Percentiles rank a stretch among this genome's conserved stretches.
phyloP scores from a whole-genome alignment of 1,140 invertebrate species.

The Drosophila cardini region DNA sequence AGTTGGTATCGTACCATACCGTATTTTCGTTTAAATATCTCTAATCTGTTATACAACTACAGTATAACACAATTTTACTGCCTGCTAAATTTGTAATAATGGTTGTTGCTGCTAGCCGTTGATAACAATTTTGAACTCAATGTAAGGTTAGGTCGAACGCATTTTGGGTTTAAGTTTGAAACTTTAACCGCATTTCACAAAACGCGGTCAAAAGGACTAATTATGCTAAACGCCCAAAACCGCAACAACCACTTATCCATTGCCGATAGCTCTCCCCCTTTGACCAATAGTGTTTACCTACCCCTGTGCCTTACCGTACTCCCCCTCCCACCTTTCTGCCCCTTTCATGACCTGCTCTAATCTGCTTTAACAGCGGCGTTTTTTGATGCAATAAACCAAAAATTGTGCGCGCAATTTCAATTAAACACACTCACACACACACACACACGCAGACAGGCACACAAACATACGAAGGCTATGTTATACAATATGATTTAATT shows the following conservation, averaged over 20 bases:
- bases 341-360: neutral
- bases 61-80: constrained; percentile 4
- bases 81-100: neutral
- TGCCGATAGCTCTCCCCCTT: constrained; percentile 20
- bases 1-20: too few species aligned
- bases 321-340: neutral
- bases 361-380: constrained; percentile 4
- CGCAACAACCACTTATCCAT: constrained; percentile 77
- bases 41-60: neutral
- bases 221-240: constrained; percentile 77
- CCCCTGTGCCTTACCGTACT: neutral
- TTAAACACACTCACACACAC: constrained; percentile 58
- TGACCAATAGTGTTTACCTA: constrained; percentile 20
- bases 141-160: constrained; percentile 17
- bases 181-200: constrained; percentile 64
- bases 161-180: constrained; percentile 34
- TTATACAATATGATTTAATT: constrained; percentile 75
- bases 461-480: constrained; percentile 12
- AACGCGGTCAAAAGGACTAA: constrained; percentile 77
- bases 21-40: neutral
- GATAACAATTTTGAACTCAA: constrained; percentile 3
- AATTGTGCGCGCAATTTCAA: constrained; percentile 74
- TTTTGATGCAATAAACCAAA: constrained; percentile 70
- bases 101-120: neutral
- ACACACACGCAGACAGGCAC: neutral